A percentile compares a stretch with the other conserved stretches of the same genome.
Conservation (phyloP, 2,797 vertebrate genomes). For the Petrocephalus schoutedeni region DNA sequence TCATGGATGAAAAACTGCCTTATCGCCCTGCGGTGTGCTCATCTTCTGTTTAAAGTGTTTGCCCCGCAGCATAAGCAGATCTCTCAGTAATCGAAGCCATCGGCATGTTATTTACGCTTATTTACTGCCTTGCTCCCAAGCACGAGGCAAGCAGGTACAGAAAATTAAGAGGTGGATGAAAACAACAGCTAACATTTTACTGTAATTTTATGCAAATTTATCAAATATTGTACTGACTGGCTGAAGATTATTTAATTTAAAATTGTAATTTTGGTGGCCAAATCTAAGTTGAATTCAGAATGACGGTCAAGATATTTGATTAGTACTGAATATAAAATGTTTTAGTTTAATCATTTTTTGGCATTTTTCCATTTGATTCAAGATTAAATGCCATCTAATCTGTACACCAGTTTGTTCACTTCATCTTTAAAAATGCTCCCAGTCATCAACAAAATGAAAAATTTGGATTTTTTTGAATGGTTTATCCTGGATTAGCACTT, state of each 20-base stretch:
- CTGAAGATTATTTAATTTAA: not conserved
- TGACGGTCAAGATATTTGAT: not conserved
- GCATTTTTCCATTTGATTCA: not conserved
- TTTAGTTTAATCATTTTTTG: not conserved
- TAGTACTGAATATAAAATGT: not conserved
- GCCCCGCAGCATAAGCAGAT: not conserved
- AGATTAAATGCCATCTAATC: not conserved
- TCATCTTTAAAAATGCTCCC: not conserved
- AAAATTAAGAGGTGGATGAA: not conserved
- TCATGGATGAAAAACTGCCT: not conserved
- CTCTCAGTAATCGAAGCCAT: not conserved
- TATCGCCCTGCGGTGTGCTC: not conserved
- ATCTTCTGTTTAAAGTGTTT: not conserved
- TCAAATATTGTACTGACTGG: not conserved
- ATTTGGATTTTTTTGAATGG: not conserved
- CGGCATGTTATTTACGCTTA: not conserved
- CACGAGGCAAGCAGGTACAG: not conserved
- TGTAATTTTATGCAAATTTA: not conserved
- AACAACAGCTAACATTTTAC: not conserved
- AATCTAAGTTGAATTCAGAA: not conserved
- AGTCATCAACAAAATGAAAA: not conserved
- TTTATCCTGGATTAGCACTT: not conserved
- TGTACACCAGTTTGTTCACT: not conserved
- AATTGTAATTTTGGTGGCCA: not conserved
- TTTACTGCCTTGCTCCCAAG: not conserved